phyloP scores from a whole-genome alignment of 2,797 vertebrate species.

The Lateolabrax maculatus region DNA sequence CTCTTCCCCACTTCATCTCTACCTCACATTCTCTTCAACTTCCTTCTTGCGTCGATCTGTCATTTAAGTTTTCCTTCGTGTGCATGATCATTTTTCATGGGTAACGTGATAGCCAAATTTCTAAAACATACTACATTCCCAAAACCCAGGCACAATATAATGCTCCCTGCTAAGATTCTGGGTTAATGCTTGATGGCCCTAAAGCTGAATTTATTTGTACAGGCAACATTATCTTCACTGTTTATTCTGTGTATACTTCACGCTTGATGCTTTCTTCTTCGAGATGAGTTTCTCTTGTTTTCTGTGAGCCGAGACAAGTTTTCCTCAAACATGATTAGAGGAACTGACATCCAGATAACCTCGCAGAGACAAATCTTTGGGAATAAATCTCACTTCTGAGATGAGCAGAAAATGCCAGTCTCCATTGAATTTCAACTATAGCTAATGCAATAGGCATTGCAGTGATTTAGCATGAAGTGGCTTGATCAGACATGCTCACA shows the following conservation, averaged over 20 bases:
- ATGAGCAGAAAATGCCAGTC: conserved; percentile 54
- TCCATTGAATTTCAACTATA: conserved; percentile 43
- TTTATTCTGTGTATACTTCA: conserved; percentile 67
- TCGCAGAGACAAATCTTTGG: conserved; percentile 58
- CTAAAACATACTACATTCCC: conserved; percentile 52
- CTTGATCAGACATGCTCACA: conserved; percentile 56
- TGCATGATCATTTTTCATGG: conserved; percentile 56
- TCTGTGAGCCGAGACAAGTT: conserved; percentile 54
- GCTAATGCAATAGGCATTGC: conserved; percentile 45
- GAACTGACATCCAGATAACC: conserved; percentile 66
- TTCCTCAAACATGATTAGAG: conserved; percentile 72
- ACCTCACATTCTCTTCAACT: not conserved
- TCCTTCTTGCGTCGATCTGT: conserved; percentile 2
- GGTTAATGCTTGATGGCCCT: conserved; percentile 61
- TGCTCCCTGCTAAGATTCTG: conserved; percentile 46
- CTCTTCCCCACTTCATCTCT: conserved; percentile 7
- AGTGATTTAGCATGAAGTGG: conserved; percentile 38
- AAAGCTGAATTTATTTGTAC: conserved; percentile 67
- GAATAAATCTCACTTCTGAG: conserved; percentile 63
- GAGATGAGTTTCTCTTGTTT: conserved; percentile 68
- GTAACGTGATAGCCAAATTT: conserved; percentile 51
- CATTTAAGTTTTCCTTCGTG: conserved; percentile 42
- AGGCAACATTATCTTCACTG: conserved; percentile 65
- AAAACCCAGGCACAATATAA: conserved; percentile 44
- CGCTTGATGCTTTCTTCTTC: conserved; percentile 46